These are phyloP conservation scores for Suillia variegata DNA, from an alignment of 2,888 invertebrate species.

Conservation along the genomic window DNA sequence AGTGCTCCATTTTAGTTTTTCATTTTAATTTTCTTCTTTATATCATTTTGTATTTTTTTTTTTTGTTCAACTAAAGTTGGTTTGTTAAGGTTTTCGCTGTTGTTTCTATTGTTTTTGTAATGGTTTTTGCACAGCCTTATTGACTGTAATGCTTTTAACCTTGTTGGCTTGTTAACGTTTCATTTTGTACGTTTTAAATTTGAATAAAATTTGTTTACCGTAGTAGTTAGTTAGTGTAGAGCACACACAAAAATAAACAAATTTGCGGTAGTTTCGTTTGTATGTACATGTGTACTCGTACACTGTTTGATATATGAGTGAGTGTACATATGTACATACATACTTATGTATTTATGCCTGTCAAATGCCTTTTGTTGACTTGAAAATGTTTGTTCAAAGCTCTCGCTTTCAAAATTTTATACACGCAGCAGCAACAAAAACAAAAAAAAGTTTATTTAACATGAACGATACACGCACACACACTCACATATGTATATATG, in stretches of 20 bases:
- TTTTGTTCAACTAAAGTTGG: constrained; percentile 5
- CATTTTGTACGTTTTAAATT: neutral
- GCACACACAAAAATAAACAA: neutral
- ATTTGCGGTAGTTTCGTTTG: neutral
- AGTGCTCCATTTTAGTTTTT: constrained; percentile 9
- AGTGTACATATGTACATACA: too few relatives aligned
- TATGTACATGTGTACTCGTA: neutral
- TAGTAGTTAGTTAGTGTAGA: too few relatives aligned
- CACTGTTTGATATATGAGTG: neutral
- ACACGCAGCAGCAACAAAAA: neutral
- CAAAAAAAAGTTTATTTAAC: neutral
- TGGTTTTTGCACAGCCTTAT: constrained; percentile 39
- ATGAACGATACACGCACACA: too few relatives aligned
- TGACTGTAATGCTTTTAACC: constrained; percentile 41
- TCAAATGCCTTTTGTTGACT: neutral
- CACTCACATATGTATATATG: too few relatives aligned
- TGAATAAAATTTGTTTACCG: neutral
- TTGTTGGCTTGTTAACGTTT: constrained; percentile 38
- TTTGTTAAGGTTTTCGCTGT: too few relatives aligned
- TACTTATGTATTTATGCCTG: neutral
- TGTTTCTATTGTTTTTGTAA: too few relatives aligned
- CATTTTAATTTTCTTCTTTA: neutral
- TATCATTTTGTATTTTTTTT: neutral
- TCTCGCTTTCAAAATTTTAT: neutral
- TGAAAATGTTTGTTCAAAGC: neutral